phyloP scores from a whole-genome alignment of 2,113 vertebrate species.

The Megaleporinus macrocephalus region DNA sequence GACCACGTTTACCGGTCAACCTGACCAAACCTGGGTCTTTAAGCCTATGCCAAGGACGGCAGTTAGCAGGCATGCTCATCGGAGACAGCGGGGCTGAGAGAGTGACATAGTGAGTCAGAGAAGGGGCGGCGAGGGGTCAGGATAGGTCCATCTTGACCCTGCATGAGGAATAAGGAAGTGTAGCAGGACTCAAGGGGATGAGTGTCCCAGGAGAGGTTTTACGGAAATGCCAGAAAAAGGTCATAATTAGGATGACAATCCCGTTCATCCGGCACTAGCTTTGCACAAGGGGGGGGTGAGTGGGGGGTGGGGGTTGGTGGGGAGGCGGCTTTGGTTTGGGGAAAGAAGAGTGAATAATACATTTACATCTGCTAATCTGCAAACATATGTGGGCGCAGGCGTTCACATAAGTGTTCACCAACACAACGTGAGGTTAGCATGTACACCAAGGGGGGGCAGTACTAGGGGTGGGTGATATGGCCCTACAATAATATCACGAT shows the following conservation, averaged over 20 bases:
- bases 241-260: constrained; percentile 45
- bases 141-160: not conserved
- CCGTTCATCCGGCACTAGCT: constrained; percentile 29
- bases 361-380: not conserved
- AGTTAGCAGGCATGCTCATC: not conserved
- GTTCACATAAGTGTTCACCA: not conserved
- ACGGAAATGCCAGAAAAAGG: constrained; percentile 41
- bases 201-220: constrained; percentile 27
- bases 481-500: no score
- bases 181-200: not conserved
- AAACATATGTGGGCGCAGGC: not conserved
- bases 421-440: not conserved
- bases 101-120: not conserved
- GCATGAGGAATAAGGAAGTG: not conserved
- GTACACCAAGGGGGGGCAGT: not conserved
- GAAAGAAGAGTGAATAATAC: not conserved
- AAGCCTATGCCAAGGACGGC: not conserved
- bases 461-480: no score
- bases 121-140: not conserved
- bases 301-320: no score
- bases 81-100: not conserved
- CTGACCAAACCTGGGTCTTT: not conserved
- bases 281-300: not conserved
- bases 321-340: not conserved
- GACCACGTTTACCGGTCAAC: constrained; percentile 15